phyloP scores from a whole-genome alignment of 2,113 vertebrate genomes.

The Rafetus swinhoei region DNA sequence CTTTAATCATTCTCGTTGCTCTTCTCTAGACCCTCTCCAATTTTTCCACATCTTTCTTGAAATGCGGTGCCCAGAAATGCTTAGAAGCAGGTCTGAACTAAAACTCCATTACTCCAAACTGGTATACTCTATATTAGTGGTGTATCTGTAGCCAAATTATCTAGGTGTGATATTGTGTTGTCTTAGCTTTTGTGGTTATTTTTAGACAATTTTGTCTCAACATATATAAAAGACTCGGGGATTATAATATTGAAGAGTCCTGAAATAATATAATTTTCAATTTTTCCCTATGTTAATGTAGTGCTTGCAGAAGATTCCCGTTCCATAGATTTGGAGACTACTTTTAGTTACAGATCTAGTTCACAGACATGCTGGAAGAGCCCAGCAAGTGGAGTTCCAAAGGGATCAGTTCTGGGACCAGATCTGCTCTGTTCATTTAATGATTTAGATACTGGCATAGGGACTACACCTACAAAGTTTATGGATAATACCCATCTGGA shows the following conservation, averaged over 20 bases:
- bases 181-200: too few species aligned
- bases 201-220: neutral
- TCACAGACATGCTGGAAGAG: too few species aligned
- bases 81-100: neutral
- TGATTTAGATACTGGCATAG: too few species aligned
- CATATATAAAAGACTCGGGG: conserved; percentile 3
- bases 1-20: too few species aligned
- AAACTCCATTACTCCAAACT: neutral
- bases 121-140: neutral
- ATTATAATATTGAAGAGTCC: conserved; percentile 11
- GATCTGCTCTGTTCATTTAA: too few species aligned
- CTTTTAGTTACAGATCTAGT: neutral
- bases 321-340: conserved; percentile 5
- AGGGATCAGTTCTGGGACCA: too few species aligned
- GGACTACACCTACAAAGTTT: too few species aligned
- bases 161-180: neutral
- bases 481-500: too few species aligned
- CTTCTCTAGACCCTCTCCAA: too few species aligned
- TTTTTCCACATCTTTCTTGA: too few species aligned
- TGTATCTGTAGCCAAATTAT: neutral
- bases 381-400: too few species aligned
- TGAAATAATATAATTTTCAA: conserved; percentile 9
- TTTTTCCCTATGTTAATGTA: neutral
- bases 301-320: conserved; percentile 48
- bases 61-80: too few species aligned